Base-by-base conservation (phyloP, 2,113 vertebrate genomes). In the Daphoenositta chrysoptera region DNA sequence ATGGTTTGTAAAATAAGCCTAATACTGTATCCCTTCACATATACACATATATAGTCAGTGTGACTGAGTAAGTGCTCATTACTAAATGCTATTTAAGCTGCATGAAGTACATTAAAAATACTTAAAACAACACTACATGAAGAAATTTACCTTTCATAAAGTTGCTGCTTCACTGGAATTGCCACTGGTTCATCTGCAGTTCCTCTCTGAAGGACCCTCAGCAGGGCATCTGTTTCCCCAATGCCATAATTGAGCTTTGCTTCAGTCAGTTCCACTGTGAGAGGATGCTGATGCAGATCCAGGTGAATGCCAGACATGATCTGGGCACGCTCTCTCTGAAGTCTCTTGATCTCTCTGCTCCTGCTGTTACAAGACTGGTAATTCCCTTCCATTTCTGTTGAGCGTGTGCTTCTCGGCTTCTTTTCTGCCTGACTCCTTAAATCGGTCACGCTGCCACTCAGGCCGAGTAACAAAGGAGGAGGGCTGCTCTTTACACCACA, bases 251-350 rank as follows among this genome's bases (percentile, higher is more conserved):
- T 98, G 40, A 99, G 97, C 89, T 99, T 99, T 20, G 99, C 99
- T 97, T 99, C 99, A 0, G 98, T 96, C 89, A 99, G 98, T 69
- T 99, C 99, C 90, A 99, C 97, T 2, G 98, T 99, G 79, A 99
- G 97, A 21, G 98, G 98, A 6, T 98, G 98, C 48, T 97, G 91
- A 42, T 98, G 99, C 93, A 98, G 80, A n/a, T 98, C 98, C 91
- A 99, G 97, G 69, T 95, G 98, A 48, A 99, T 83, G 4, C 97
- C 97, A 9, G 98, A 98, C 98, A 99, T 98, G 82, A 99, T 98
- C 81, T 98, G 98, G 77, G 98, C 98, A 6, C 98, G 98, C 68
- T 99, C 98, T 89, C 95, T 96, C 17, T 97, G 97, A 48, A 98
- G 95, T 50, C 92, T 98, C 96, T 98, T 97, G 3, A 99, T 98